These are phyloP conservation scores for Pomatostomus ruficeps DNA, from an alignment of 2,113 vertebrate genomes.

Conservation along the genomic window DNA sequence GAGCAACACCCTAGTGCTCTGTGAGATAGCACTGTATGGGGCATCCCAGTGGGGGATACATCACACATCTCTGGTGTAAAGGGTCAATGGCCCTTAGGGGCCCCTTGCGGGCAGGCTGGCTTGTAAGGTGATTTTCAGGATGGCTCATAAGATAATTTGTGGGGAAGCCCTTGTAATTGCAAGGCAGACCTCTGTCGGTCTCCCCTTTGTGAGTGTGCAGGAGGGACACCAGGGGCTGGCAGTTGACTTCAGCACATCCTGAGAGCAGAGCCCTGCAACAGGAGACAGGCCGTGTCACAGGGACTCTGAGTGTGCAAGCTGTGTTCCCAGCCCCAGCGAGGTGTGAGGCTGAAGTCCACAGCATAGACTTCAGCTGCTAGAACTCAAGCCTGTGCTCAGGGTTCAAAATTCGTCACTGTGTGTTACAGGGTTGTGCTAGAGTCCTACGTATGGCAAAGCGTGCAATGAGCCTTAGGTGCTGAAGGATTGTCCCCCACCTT, in stretches of 20 bases:
- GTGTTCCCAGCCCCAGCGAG: neutral
- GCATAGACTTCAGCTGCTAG: neutral
- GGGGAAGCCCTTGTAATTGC: neutral
- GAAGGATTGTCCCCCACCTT: neutral
- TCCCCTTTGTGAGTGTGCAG: accelerated
- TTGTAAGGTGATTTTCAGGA: neutral
- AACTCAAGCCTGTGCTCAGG: neutral
- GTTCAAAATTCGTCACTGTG: neutral
- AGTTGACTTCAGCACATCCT: neutral
- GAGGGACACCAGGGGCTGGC: neutral
- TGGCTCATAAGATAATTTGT: neutral
- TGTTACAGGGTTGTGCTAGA: neutral
- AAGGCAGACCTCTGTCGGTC: neutral
- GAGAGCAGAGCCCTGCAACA: neutral
- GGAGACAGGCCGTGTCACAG: neutral
- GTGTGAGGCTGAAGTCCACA: neutral
- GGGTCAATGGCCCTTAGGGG: neutral
- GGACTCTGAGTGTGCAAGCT: accelerated
- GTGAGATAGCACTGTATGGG: neutral
- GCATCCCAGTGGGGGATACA: accelerated
- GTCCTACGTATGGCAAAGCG: neutral
- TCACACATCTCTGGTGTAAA: neutral
- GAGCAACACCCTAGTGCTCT: neutral
- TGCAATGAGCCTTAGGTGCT: neutral
- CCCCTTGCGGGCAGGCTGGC: neutral